Conservation (phyloP, 2,797 vertebrate species). For the Neoniphon sammara region DNA sequence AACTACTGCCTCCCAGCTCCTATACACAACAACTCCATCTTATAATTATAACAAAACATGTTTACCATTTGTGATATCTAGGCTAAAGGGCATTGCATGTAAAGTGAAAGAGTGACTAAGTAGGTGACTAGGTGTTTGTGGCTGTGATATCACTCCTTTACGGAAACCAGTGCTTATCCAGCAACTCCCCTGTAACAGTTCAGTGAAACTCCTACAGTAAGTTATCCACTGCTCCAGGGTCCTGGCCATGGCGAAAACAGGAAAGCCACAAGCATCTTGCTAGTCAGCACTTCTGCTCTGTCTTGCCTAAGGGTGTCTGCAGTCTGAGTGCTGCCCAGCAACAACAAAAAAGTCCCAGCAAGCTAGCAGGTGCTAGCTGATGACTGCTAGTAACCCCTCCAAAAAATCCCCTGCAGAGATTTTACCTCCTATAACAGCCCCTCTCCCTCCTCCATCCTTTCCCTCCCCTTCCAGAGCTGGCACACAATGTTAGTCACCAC, state of each 20-base stretch:
- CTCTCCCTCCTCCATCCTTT: conserved; percentile 30
- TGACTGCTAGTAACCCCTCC: conserved; percentile 75
- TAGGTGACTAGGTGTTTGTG: conserved; percentile 32
- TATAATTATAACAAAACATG: conserved; percentile 52
- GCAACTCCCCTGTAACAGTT: conserved; percentile 29
- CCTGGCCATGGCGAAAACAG: conserved; percentile 64
- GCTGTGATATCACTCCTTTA: conserved; percentile 42
- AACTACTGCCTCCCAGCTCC: background rate
- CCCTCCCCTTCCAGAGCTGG: conserved; percentile 49
- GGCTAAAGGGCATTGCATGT: conserved; percentile 53
- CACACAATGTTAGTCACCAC: conserved; percentile 59
- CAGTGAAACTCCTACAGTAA: conserved; percentile 56
- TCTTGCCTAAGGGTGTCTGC: conserved; percentile 49
- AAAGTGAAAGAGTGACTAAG: conserved; percentile 62
- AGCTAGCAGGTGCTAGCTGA: conserved; percentile 65
- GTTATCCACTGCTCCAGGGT: conserved; percentile 34
- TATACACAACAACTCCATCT: conserved; percentile 1
- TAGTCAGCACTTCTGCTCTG: conserved; percentile 61
- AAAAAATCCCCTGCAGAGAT: conserved; percentile 60
- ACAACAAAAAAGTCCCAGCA: conserved; percentile 29
- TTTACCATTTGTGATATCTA: conserved; percentile 59
- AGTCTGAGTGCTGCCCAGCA: conserved; percentile 36
- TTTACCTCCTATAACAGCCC: conserved; percentile 54
- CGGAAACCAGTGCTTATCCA: conserved; percentile 52
- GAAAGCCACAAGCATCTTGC: conserved; percentile 69